Conservation (phyloP, 2,888 invertebrate species). For the Enoplolaimus lenunculus region DNA sequence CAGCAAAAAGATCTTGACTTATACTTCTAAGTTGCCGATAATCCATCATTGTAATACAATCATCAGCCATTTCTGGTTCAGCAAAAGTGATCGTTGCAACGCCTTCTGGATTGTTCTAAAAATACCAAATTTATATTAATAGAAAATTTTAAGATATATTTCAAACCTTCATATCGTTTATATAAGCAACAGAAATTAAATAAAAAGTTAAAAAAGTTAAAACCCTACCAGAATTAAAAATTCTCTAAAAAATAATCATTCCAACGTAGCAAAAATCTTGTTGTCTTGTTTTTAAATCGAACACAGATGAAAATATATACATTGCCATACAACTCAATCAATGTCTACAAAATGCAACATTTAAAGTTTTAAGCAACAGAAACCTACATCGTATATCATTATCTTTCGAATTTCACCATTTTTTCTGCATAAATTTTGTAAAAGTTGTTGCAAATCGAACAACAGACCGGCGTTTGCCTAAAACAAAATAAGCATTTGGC, state of each 20-base stretch:
- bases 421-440: conserved; percentile 72
- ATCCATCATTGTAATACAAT: conserved; percentile 68
- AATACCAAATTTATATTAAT: conserved; percentile 25
- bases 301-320: too few species aligned
- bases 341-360: too few species aligned
- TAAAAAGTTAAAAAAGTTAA: not conserved
- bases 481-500: too few species aligned
- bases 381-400: conserved; percentile 67
- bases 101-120: conserved; percentile 68
- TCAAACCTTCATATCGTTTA: not conserved
- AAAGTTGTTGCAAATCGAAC: conserved; percentile 74
- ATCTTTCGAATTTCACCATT: conserved; percentile 84
- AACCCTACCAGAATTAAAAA: conserved; percentile 8
- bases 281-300: too few species aligned
- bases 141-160: too few species aligned
- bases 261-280: too few species aligned
- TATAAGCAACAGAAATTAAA: not conserved
- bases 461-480: conserved; percentile 67
- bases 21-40: conserved; percentile 78
- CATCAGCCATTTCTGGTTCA: conserved; percentile 76
- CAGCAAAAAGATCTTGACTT: too few species aligned
- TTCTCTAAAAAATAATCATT: too few species aligned
- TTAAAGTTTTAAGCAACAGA: too few species aligned
- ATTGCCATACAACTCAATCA: too few species aligned
- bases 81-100: conserved; percentile 80